Base-by-base conservation (phyloP, 1,140 invertebrate species). In the Drosophila varians region DNA sequence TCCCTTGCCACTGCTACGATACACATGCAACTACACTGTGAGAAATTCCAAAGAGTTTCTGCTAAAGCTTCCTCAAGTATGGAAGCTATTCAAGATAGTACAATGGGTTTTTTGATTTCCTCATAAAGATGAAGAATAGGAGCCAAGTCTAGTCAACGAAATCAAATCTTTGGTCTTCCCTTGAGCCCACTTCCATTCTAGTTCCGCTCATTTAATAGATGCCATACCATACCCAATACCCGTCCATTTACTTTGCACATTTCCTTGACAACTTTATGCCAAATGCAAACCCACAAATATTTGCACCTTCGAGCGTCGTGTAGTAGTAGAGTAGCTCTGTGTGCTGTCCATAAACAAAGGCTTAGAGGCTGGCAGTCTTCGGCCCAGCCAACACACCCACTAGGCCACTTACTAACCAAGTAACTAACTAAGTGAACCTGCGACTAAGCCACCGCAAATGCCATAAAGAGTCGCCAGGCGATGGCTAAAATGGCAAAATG, bases 401-500 rank as follows among this genome's bases (percentile, higher is more conserved):
- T 26, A 18, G 16, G 54, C 58, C 34, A 16, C 61, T 34, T 38
- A 61, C 42, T 28, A 38, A 40, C 9, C 31, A 21, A 51, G 16
- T 52, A 23, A 52, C 46, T 25, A 9, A 49, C 43, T 65, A 48
- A 23, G 21, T 12, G 23, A 11, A 7, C 36, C 23, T 8, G 21
- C 23, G n/a, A 47, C 36, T 8, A 36, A 61, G 31, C 62, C 61
- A 51, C 28, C 18, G 19, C 49, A 70, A 70, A 69, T 64, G 71
- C 58, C 77, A 73, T 73, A 80, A 82, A 73, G 58, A 57, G 55
- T 64, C 61, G 68, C 61, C 73, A 75, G 82, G 77, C 74, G 55
- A 62, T 70, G 82, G 77, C 74, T 52, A 62, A 80, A 82, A 80
- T 80, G 77, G 73, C 58, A 61, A 71, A 71, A 80, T 58, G 61